Conservation (phyloP, 1,140 invertebrate species). For the Bombus polaris region DNA sequence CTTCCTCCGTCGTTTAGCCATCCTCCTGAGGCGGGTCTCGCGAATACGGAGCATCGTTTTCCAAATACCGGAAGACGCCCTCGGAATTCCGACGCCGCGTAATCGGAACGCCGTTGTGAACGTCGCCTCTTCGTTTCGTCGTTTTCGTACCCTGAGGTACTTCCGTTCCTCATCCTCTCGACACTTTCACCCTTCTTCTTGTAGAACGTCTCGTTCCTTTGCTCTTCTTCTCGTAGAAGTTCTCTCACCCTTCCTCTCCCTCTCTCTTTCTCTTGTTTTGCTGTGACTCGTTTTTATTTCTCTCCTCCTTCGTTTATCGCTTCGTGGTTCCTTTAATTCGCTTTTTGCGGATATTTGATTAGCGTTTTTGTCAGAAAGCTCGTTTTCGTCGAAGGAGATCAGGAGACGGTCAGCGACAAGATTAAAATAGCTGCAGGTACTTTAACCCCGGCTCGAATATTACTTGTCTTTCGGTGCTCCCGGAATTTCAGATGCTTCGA, state of each 20-base stretch:
- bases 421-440: not conserved
- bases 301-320: not conserved
- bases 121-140: constrained; percentile 34
- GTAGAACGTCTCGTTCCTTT: not conserved
- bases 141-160: not conserved
- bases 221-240: not conserved
- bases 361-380: not conserved
- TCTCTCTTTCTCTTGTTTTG: not conserved
- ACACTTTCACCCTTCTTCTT: not conserved
- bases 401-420: not conserved
- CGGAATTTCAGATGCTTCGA: constrained; percentile 20
- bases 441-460: constrained; percentile 1
- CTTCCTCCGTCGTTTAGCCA: constrained; percentile 42
- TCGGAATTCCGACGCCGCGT: constrained; percentile 73
- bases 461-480: constrained; percentile 8
- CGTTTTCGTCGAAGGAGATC: not conserved
- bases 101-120: constrained; percentile 66
- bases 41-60: constrained; percentile 74
- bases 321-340: no score
- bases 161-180: not conserved
- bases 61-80: constrained; percentile 74
- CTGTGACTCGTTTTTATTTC: not conserved
- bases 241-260: not conserved
- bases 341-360: not conserved
- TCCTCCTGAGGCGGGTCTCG: constrained; percentile 49